Percentiles rank a stretch among this genome's conserved stretches.
Conservation (phyloP, 2,113 vertebrate genomes). For the Calyptomena viridis region DNA sequence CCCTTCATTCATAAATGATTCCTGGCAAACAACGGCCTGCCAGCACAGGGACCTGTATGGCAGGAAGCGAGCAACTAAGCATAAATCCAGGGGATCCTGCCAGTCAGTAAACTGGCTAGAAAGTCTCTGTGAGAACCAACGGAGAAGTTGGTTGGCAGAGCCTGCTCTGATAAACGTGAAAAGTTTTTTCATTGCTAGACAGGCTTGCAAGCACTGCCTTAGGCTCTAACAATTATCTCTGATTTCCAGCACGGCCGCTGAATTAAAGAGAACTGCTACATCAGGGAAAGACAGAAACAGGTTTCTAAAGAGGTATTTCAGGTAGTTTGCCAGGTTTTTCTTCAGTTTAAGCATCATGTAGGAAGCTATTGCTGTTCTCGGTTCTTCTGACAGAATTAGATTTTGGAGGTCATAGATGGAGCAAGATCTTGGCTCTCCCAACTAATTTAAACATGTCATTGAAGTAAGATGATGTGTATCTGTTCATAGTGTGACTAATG, state of each 20-base stretch:
- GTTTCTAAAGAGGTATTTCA: conserved; percentile 3
- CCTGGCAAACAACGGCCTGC: neutral
- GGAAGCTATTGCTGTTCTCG: neutral
- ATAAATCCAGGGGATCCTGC: neutral
- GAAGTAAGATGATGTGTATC: neutral
- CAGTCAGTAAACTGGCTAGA: neutral
- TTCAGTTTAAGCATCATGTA: neutral
- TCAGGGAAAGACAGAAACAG: neutral
- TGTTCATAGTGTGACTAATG: neutral
- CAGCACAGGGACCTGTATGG: neutral
- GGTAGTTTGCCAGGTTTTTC: neutral
- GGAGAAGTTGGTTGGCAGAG: neutral
- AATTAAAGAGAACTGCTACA: conserved; percentile 5
- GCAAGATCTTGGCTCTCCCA: neutral
- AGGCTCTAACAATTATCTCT: conserved; percentile 8
- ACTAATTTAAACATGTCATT: neutral
- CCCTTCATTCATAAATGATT: neutral
- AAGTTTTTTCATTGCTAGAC: neutral
- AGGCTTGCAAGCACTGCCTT: neutral
- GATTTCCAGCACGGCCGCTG: conserved; percentile 21
- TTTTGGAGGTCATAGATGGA: neutral
- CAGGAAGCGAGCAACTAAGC: neutral
- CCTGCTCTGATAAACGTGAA: neutral
- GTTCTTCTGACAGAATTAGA: neutral
- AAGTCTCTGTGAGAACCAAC: neutral